A percentile compares a stretch with the other conserved stretches of the same genome.
phyloP scores from a whole-genome alignment of 1,140 invertebrate genomes.

The Drosophila athabasca region DNA sequence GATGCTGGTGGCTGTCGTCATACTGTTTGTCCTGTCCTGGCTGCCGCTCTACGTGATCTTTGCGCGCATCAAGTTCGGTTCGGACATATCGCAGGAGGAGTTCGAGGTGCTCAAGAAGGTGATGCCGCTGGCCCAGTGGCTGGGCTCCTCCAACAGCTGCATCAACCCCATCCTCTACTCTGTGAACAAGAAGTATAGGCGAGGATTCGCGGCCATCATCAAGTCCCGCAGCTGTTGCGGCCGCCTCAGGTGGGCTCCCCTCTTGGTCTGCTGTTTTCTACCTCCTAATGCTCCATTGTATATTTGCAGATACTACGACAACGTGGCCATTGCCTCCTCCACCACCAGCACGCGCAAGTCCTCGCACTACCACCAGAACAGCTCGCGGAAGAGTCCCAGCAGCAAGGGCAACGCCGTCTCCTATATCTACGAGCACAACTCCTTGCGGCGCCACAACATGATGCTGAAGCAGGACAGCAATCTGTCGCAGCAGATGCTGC shows the following conservation, averaged over 20 bases:
- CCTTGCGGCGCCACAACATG: slow-evolving; percentile 73
- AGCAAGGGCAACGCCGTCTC: slow-evolving; percentile 89
- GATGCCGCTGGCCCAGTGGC: slow-evolving; percentile 97
- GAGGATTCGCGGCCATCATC: slow-evolving; percentile 95
- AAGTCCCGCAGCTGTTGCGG: slow-evolving; percentile 93
- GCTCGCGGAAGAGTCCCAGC: slow-evolving; percentile 87
- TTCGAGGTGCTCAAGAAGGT: slow-evolving; percentile 91
- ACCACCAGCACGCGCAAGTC: slow-evolving; percentile 92
- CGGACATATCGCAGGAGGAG: slow-evolving; percentile 84
- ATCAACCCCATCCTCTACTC: slow-evolving; percentile 98
- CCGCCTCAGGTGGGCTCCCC: slow-evolving; percentile 86
- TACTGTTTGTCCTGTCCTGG: slow-evolving; percentile 97
- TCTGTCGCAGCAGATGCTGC: slow-evolving; percentile 81
- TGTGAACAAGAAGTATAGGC: slow-evolving; percentile 97
- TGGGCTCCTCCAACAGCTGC: slow-evolving; percentile 97
- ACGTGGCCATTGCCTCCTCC: slow-evolving; percentile 92
- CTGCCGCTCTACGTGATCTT: slow-evolving; percentile 96
- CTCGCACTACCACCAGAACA: slow-evolving; percentile 91
- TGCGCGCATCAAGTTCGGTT: slow-evolving; percentile 92
- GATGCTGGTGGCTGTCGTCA: slow-evolving; percentile 97
- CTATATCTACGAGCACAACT: slow-evolving; percentile 87
- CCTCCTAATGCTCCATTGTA: not conserved
- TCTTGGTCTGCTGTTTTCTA: not conserved
- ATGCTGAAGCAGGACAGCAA: slow-evolving; percentile 83
- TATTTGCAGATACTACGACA: slow-evolving; percentile 87